These are phyloP conservation scores for Pollenia angustigena DNA, from an alignment of 2,888 invertebrate genomes.

Conservation along the genomic window DNA sequence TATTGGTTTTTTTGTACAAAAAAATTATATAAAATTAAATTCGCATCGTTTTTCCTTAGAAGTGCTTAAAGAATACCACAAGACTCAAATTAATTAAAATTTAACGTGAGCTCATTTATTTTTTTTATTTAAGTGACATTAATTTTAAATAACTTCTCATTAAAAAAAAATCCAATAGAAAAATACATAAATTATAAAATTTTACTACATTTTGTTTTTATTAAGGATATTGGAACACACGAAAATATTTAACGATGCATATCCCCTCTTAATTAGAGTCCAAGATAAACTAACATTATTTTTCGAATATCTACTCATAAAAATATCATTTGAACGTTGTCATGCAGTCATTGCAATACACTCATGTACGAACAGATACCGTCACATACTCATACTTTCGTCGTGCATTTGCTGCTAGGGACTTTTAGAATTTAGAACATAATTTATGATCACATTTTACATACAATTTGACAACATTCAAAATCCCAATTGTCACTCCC, in stretches of 20 bases:
- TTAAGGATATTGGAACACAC: slow-evolving; percentile 57
- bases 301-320: not conserved
- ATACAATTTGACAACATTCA: slow-evolving; percentile 69
- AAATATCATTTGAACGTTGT: slow-evolving; percentile 4
- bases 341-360: slow-evolving; percentile 18
- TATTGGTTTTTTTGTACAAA: no score
- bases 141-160: slow-evolving; percentile 34
- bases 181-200: slow-evolving; percentile 64
- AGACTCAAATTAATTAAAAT: not conserved
- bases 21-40: no score
- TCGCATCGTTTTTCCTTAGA: no score
- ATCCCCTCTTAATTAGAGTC: slow-evolving; percentile 68
- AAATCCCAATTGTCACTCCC: slow-evolving; percentile 71
- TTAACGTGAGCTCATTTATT: not conserved
- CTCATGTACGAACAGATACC: slow-evolving; percentile 14
- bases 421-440: slow-evolving; percentile 34
- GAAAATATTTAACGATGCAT: slow-evolving; percentile 68
- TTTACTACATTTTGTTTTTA: slow-evolving; percentile 51
- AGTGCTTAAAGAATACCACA: not conserved
- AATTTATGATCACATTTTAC: slow-evolving; percentile 72
- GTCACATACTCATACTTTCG: slow-evolving; percentile 38
- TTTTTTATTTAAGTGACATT: slow-evolving; percentile 38
- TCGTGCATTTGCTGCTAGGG: slow-evolving; percentile 42
- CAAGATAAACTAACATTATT: slow-evolving; percentile 39
- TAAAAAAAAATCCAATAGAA: slow-evolving; percentile 4